A percentile compares a stretch with the other conserved stretches of the same genome.
Evolutionary conservation across 2,797 vertebrate genomes (phyloP).

Genomic region (Botia kubotai): DNA sequence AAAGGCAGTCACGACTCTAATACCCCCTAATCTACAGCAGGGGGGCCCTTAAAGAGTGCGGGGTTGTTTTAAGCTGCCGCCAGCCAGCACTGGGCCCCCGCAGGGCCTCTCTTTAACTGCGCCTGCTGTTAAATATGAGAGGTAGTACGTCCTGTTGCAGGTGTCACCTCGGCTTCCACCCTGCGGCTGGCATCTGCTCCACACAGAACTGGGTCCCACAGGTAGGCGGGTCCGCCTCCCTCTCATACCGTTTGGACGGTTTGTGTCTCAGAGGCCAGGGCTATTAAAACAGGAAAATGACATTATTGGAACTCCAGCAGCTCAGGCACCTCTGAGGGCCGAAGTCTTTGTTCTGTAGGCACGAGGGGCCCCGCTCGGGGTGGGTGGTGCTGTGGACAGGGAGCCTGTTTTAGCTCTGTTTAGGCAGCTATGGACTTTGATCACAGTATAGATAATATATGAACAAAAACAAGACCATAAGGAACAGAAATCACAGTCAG

Average conservation of each 20-base stretch:
- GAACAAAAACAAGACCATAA: no score
- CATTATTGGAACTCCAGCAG: slow-evolving; percentile 51
- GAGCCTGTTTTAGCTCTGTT: slow-evolving; percentile 22
- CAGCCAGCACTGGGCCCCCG: slow-evolving; percentile 38
- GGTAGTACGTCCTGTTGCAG: slow-evolving; percentile 71
- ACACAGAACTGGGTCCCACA: slow-evolving; percentile 23
- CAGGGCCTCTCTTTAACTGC: slow-evolving; percentile 52
- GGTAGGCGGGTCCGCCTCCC: slow-evolving; percentile 41
- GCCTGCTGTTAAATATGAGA: slow-evolving; percentile 59
- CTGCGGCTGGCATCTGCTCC: slow-evolving; percentile 8
- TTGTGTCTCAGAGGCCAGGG: slow-evolving; percentile 33
- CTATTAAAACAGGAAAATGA: slow-evolving; percentile 45
- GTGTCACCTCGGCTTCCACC: slow-evolving; percentile 53
- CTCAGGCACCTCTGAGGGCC: slow-evolving; percentile 34
- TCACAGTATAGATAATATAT: not conserved
- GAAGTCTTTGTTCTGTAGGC: slow-evolving; percentile 33
- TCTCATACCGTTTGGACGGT: slow-evolving; percentile 22
- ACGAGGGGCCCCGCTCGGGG: slow-evolving; percentile 13
- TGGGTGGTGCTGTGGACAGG: not conserved
- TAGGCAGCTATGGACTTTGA: not conserved
- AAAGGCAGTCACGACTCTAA: slow-evolving; percentile 62
- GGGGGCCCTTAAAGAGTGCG: slow-evolving; percentile 60
- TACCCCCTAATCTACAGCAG: slow-evolving; percentile 65
- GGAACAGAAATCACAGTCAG: no score
- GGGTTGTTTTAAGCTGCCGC: slow-evolving; percentile 56